Percentiles rank a stretch among this genome's conserved stretches.
Evolutionary conservation across 1,140 invertebrate genomes (phyloP).

Genomic region (Oedothorax gibbosus): DNA sequence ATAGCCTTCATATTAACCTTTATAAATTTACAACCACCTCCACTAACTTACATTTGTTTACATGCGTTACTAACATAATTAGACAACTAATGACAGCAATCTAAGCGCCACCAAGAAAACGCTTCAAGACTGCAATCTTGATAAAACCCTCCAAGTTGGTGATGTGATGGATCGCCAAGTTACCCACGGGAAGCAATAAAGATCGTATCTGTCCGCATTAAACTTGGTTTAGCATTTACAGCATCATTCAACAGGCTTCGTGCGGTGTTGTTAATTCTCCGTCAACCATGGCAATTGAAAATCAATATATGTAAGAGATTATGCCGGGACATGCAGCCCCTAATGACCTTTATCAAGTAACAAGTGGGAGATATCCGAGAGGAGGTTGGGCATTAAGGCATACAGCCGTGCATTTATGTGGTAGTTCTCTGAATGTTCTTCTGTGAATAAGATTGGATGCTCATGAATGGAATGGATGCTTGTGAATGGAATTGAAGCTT

Average conservation of each 20-base stretch:
- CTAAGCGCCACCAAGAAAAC: too few species aligned
- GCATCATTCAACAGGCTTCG: constrained; percentile 15
- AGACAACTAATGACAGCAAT: too few species aligned
- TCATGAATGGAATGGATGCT: constrained; percentile 2
- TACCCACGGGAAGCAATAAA: constrained; percentile 22
- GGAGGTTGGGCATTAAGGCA: constrained; percentile 3
- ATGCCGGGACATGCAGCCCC: background rate
- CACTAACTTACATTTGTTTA: too few species aligned
- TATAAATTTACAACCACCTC: too few species aligned
- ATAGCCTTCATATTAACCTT: too few species aligned
- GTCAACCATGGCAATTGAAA: constrained; percentile 25
- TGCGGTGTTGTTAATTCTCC: constrained; percentile 13
- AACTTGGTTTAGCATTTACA: constrained; percentile 10
- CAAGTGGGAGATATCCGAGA: constrained; percentile 23
- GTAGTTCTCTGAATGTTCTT: constrained; percentile 15
- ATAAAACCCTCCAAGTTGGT: background rate
- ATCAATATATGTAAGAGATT: constrained; percentile 40
- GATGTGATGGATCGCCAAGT: background rate
- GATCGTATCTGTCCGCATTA: constrained; percentile 9
- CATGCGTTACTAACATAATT: too few species aligned
- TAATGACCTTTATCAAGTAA: constrained; percentile 40
- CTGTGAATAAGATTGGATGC: background rate
- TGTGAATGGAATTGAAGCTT: background rate
- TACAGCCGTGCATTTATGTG: constrained; percentile 1
- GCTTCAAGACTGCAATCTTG: too few species aligned